Percentiles rank a stretch among this genome's conserved stretches.
phyloP scores from a whole-genome alignment of 2,888 invertebrate genomes.

The Clitarchus hookeri region DNA sequence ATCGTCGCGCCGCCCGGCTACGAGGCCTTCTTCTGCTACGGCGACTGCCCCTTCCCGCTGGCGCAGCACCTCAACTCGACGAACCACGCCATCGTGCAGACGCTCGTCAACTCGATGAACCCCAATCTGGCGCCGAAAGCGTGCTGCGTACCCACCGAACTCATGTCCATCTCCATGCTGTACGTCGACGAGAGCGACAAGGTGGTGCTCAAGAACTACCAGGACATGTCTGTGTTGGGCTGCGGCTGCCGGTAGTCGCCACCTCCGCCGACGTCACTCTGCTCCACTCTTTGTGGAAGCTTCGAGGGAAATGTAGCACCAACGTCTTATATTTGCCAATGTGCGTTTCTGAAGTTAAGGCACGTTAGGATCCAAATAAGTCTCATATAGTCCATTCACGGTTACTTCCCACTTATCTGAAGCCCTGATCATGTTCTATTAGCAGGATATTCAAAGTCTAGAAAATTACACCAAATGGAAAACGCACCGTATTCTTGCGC shows the following conservation, averaged over 20 bases:
- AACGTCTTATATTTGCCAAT: not conserved
- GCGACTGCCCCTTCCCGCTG: slow-evolving; percentile 93
- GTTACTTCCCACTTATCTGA: too few relatives aligned
- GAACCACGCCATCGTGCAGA: slow-evolving; percentile 98
- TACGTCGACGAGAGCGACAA: slow-evolving; percentile 93
- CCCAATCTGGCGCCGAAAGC: slow-evolving; percentile 91
- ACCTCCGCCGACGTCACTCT: too few relatives aligned
- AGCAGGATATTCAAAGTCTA: too few relatives aligned
- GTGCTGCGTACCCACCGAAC: slow-evolving; percentile 95
- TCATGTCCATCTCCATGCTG: slow-evolving; percentile 93
- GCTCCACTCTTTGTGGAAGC: not conserved
- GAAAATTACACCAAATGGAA: too few relatives aligned
- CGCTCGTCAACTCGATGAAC: slow-evolving; percentile 91
- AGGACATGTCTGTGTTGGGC: slow-evolving; percentile 97
- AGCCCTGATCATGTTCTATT: too few relatives aligned
- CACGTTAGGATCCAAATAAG: too few relatives aligned
- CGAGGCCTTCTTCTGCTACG: slow-evolving; percentile 95
- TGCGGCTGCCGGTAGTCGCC: slow-evolving; percentile 89
- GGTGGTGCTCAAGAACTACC: slow-evolving; percentile 97
- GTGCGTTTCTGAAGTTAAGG: not conserved
- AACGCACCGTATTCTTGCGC: too few relatives aligned
- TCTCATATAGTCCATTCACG: too few relatives aligned
- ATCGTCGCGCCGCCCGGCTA: slow-evolving; percentile 96
- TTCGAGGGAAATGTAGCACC: not conserved
- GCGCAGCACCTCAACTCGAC: slow-evolving; percentile 94